Evolutionary conservation across 2,888 invertebrate species (phyloP).

Genomic region (Polia nebulosa): DNA sequence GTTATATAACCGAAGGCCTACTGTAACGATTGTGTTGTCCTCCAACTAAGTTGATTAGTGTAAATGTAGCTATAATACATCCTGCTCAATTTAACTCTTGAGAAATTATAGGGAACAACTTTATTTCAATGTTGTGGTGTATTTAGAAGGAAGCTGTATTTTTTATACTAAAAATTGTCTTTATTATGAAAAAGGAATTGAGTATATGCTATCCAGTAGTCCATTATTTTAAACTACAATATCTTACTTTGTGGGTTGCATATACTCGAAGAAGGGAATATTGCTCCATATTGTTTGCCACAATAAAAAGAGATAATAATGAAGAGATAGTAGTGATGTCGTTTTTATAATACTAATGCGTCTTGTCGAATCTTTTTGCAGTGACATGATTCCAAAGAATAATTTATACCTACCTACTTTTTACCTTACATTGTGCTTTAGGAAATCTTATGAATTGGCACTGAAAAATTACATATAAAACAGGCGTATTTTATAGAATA

Average conservation of each 20-base stretch:
- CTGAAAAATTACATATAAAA: constrained; percentile 1
- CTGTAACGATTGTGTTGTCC: constrained; percentile 81
- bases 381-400: constrained; percentile 47
- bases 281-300: constrained; percentile 15
- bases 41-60: constrained; percentile 89
- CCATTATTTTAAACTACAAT: constrained; percentile 56
- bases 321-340: constrained; percentile 19
- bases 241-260: constrained; percentile 54
- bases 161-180: constrained; percentile 58
- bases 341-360: constrained; percentile 27
- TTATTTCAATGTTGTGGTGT: constrained; percentile 74
- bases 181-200: constrained; percentile 54
- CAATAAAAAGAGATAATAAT: constrained; percentile 35
- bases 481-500: background rate
- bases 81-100: constrained; percentile 89
- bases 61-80: constrained; percentile 87
- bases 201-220: constrained; percentile 66
- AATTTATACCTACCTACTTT: constrained; percentile 24
- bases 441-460: constrained; percentile 16
- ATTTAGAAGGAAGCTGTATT: constrained; percentile 78
- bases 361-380: constrained; percentile 28
- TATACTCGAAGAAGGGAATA: constrained; percentile 50
- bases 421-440: constrained; percentile 32
- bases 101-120: constrained; percentile 84
- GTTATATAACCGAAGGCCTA: constrained; percentile 86